Evolutionary conservation across 2,888 invertebrate genomes (phyloP).

Genomic region (Lycophotia porphyrea): DNA sequence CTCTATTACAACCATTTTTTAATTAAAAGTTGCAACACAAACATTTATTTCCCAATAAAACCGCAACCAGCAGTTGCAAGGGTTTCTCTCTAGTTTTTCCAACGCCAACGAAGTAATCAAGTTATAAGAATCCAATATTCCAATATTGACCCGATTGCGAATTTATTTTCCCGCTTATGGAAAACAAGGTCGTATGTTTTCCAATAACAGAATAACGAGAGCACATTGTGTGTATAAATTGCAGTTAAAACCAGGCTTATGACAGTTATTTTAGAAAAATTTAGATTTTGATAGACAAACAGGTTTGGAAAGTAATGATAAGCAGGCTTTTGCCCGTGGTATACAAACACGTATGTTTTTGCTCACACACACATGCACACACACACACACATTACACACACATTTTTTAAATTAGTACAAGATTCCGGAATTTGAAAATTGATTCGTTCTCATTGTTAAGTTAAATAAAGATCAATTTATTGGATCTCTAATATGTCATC

Average conservation of each 20-base stretch:
- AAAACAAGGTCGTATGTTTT: constrained; percentile 30
- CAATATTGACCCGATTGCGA: constrained; percentile 36
- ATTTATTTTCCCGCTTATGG: constrained; percentile 27
- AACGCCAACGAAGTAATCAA: constrained; percentile 10
- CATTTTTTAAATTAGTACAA: too few species aligned
- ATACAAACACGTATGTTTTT: too few species aligned
- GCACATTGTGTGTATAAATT: constrained; percentile 29
- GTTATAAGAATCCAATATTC: constrained; percentile 36
- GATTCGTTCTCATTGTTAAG: too few species aligned
- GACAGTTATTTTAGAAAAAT: not conserved
- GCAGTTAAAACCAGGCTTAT: not conserved
- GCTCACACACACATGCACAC: too few species aligned
- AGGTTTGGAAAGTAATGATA: not conserved
- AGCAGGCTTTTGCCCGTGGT: not conserved
- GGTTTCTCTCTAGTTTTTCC: not conserved
- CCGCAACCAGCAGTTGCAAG: not conserved
- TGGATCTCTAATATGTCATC: too few species aligned
- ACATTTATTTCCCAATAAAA: not conserved
- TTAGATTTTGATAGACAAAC: not conserved
- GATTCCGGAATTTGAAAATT: too few species aligned
- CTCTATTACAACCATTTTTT: not conserved
- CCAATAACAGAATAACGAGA: constrained; percentile 23
- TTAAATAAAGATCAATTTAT: too few species aligned
- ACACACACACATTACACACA: too few species aligned
- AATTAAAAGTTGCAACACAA: not conserved